Evolutionary conservation across 2,113 vertebrate genomes (phyloP), one percentile per base, ranked within the genome.

Genomic region (Spea bombifrons): DNA sequence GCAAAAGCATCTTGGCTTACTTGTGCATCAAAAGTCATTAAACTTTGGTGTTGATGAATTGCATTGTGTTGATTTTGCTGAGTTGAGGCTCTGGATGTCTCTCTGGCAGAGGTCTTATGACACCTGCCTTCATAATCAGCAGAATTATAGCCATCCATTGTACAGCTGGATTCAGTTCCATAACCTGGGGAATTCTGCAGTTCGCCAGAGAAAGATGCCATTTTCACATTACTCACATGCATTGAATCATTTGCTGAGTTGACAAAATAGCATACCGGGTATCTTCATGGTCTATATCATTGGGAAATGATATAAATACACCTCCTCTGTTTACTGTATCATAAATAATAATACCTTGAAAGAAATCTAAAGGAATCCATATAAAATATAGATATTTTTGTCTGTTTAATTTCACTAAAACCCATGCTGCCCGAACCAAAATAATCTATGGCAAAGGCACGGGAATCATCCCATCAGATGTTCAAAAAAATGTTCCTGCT

Each of bases 1-100:
- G 69, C 69, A 30, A 71, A 43, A 80, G 71, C 52, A 68, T 74
- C 53, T 52, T 68, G 65, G 71, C 78, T 49, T 49, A 16, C 69
- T 30, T 12, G 15, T 13, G 50, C 52, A 80, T 74, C 78, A 68
- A 64, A 80, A 80, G 45, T 73, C 78, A 80, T 80, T 80, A 80
- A 68, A 73, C 66, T 30, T 50, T 52, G 53, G 64, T 50, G 53
- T 53, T 74, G 78, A 80, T 74, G 55, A 68, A 80, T 74, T 52
- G 74, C 71, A 68, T 13, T 53, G n/a, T 68, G 64, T 67, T 80
- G 53, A 57, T 80, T 80, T 63, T 80, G 71, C 71, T 74, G 71
- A 80, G 64, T 68, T 80, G 64, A 74, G 67, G 45, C 52, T 80
- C 78, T 49, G 53, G 74, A 79, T 57, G 67, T 45, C 44, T 67